Base-by-base conservation (phyloP, 2,888 invertebrate genomes). In the Junonia oenone region DNA sequence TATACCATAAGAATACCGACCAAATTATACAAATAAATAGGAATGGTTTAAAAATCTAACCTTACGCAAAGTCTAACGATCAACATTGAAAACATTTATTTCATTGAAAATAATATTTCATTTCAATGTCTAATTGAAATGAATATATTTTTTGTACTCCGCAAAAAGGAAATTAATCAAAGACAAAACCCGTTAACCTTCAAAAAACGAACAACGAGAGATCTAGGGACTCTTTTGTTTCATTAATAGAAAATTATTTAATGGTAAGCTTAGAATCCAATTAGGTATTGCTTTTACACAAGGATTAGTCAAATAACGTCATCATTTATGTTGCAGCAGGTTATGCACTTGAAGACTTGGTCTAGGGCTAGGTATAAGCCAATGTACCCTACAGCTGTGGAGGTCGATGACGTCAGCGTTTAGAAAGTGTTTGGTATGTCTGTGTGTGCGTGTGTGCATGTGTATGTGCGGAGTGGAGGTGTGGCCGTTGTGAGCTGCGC, bases 401-500 rank as follows among this genome's bases (percentile, higher is more conserved):
- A 56, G 59, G 55, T 59, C 53, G 48, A 40, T 58, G 59, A 64
- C 56, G 59, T 55, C 54, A 53, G 26, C 51, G 38, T 51, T 63
- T 58, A 63, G 65, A 65, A 64, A 64, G 65, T 63, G 57, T 50
- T 59, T 50, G 17, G 22, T 17, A 13, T 26, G 6, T 40, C 37
- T 40, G 38, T 40, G 19, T 40, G 38, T 17, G 15, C 15, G 46
- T 33, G 46, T 38, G 15, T 38, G 17, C 17, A 15, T 5, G 37
- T 37, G 49, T 45, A 22, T 51, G 33, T 15, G 5, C 31, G 17
- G 52, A 19, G 31, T 22, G 64, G 63, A 50, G 58, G 63, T 61
- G 63, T 62, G 65, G 59, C 58, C 31, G 45, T 29, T 50, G 17
- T 38, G 45, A 8, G 27, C 26, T 45, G 43, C 46, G 48, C 48